phyloP scores from a whole-genome alignment of 2,113 vertebrate species.

The Equus przewalskii region DNA sequence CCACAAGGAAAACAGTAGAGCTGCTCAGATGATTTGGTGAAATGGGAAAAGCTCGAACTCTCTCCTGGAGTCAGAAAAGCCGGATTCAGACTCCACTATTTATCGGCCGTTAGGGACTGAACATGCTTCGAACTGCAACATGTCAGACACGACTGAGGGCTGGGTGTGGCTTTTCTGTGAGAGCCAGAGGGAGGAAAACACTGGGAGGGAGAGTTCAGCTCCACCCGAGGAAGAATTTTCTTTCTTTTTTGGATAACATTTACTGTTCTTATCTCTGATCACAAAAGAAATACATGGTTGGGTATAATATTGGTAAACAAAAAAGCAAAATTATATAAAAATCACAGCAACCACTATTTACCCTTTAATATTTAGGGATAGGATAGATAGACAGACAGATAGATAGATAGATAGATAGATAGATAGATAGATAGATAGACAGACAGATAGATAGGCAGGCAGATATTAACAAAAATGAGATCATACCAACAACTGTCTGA shows the following conservation, averaged over 20 bases:
- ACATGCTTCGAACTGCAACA: background rate
- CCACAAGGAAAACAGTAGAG: background rate
- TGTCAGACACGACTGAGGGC: background rate
- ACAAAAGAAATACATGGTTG: background rate
- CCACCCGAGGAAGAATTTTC: background rate
- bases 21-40: background rate
- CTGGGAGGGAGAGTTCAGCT: background rate
- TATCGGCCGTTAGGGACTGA: background rate
- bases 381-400: too few species aligned
- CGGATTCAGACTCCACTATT: background rate
- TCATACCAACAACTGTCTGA: background rate
- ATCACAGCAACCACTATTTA: background rate
- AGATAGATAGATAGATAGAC: too few species aligned
- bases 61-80: background rate
- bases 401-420: too few species aligned
- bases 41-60: background rate
- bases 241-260: background rate
- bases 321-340: conserved; percentile 24
- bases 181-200: background rate
- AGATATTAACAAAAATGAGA: background rate
- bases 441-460: background rate
- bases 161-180: background rate
- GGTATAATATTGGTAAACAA: background rate
- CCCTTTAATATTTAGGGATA: background rate
- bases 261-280: background rate